Percentiles rank a stretch among this genome's conserved stretches.
These are phyloP conservation scores for Heterotilapia buettikoferi DNA, from an alignment of 2,113 vertebrate genomes.

Conservation along the genomic window DNA sequence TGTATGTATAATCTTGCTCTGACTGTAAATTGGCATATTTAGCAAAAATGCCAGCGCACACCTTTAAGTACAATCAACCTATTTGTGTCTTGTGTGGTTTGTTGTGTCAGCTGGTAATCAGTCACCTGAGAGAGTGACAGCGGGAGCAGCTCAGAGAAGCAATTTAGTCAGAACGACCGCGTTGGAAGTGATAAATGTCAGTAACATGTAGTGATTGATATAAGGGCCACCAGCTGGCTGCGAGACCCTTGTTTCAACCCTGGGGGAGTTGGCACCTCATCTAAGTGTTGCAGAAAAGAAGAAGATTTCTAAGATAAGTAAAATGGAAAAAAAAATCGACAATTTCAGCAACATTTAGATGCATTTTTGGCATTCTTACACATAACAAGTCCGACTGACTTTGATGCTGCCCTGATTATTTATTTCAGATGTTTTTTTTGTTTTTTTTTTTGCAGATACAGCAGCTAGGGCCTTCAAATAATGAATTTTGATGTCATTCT, in stretches of 20 bases:
- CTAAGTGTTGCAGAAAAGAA: background rate
- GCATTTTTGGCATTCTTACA: background rate
- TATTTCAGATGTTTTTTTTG: background rate
- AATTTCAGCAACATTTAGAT: background rate
- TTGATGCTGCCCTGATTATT: background rate
- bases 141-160: background rate
- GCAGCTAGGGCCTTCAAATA: background rate
- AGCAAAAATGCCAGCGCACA: background rate
- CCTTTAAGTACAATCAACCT: background rate
- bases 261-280: background rate
- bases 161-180: background rate
- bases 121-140: background rate
- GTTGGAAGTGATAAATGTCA: background rate
- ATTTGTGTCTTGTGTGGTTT: background rate
- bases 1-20: background rate
- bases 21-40: background rate
- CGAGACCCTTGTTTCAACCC: background rate
- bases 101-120: background rate
- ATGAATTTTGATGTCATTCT: background rate
- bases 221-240: background rate
- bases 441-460: background rate
- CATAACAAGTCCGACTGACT: background rate
- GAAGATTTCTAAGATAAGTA: background rate
- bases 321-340: rapidly evolving
- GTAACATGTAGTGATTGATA: background rate